Conservation (phyloP, 2,888 invertebrate genomes). For the Matsumyia berberina region DNA sequence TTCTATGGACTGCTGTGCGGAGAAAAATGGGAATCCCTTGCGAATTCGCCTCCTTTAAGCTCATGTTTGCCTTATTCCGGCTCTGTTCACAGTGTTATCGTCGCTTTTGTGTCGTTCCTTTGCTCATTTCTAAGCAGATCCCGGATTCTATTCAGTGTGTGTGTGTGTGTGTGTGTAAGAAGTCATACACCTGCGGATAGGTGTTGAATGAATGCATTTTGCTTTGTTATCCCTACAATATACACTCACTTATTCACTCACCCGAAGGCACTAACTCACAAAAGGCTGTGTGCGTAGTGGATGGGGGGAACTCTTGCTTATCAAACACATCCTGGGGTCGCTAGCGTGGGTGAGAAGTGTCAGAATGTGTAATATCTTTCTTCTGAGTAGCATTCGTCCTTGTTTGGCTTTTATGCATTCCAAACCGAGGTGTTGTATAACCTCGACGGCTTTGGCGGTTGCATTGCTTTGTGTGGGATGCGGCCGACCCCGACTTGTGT, state of each 20-base stretch:
- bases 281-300: constrained; percentile 42
- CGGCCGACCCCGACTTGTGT: constrained; percentile 38
- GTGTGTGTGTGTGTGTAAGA: constrained; percentile 19
- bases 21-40: constrained; percentile 71
- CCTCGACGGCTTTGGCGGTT: constrained; percentile 12
- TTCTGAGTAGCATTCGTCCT: constrained; percentile 57
- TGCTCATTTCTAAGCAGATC: constrained; percentile 65
- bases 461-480: constrained; percentile 24
- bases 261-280: constrained; percentile 62
- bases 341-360: constrained; percentile 28
- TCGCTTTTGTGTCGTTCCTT: constrained; percentile 56
- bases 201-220: constrained; percentile 71
- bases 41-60: constrained; percentile 64
- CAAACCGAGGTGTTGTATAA: constrained; percentile 27
- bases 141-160: constrained; percentile 11
- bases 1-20: constrained; percentile 53
- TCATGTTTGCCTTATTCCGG: constrained; percentile 66
- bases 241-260: constrained; percentile 67
- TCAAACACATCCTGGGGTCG: constrained; percentile 53
- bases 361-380: constrained; percentile 59
- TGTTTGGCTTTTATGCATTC: constrained; percentile 54
- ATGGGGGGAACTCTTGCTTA: constrained; percentile 32
- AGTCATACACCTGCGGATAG: constrained; percentile 54
- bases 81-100: constrained; percentile 57
- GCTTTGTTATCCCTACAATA: constrained; percentile 68